These are phyloP conservation scores for Caenorhabditis plicata DNA, from an alignment of 2,888 invertebrate genomes.

Conservation along the genomic window DNA sequence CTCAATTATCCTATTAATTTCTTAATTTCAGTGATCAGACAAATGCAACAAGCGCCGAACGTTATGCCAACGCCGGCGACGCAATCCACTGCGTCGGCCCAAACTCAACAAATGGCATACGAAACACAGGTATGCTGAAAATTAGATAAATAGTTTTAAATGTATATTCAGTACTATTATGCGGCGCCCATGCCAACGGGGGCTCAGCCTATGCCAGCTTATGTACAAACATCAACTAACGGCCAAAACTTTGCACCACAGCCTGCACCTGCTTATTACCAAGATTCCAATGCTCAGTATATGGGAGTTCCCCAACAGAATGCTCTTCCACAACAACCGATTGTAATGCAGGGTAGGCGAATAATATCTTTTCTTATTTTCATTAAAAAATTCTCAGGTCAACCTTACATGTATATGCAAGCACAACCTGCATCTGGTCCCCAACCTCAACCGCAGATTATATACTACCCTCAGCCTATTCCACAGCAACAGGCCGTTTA, in stretches of 20 bases:
- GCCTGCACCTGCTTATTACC: slow-evolving; percentile 8
- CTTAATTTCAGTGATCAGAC: not conserved
- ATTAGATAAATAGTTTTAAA: not conserved
- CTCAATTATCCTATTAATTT: not conserved
- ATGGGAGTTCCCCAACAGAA: slow-evolving; percentile 6
- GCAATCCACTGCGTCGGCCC: not conserved
- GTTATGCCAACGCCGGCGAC: slow-evolving; percentile 12
- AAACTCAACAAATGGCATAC: slow-evolving; percentile 5
- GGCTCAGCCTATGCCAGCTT: slow-evolving; percentile 10
- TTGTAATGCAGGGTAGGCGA: slow-evolving; percentile 11
- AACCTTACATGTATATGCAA: slow-evolving; percentile 22
- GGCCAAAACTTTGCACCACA: slow-evolving; percentile 1
- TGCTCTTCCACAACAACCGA: slow-evolving; percentile 11
- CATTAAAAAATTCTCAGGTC: slow-evolving; percentile 1
- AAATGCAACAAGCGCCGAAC: slow-evolving; percentile 23
- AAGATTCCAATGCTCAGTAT: slow-evolving; percentile 15
- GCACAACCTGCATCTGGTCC: slow-evolving; percentile 11
- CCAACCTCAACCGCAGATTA: slow-evolving; percentile 12
- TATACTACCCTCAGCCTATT: slow-evolving; percentile 20
- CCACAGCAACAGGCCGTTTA: slow-evolving; percentile 18
- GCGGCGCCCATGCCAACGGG: slow-evolving; percentile 15
- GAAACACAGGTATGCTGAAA: slow-evolving; percentile 6
- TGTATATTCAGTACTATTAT: slow-evolving; percentile 16
- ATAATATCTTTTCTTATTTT: not conserved
- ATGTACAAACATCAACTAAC: slow-evolving; percentile 5